Conservation (phyloP, 92 coral and sea anemone genomes). For the Nematostella vectensis region DNA sequence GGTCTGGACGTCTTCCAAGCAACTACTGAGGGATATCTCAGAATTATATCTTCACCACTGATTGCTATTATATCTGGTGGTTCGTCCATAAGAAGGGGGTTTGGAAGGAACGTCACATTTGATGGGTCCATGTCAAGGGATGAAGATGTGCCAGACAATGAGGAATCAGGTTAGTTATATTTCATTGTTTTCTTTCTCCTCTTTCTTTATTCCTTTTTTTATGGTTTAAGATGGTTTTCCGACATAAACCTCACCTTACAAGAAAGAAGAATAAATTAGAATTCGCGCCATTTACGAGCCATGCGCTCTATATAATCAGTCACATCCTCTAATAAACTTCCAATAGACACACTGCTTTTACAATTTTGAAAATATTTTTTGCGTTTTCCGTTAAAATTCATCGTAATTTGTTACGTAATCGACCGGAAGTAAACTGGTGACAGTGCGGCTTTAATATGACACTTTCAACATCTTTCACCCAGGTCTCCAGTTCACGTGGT, state of each 20-base stretch:
- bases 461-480: neutral
- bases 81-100: slow-evolving; percentile 32
- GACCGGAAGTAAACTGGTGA: no score
- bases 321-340: no score
- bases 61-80: slow-evolving; percentile 39
- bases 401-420: no score
- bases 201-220: no score
- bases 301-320: no score
- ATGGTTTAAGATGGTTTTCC: slow-evolving; percentile 3
- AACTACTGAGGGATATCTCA: slow-evolving; percentile 24
- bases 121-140: slow-evolving; percentile 39
- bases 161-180: slow-evolving; percentile 24
- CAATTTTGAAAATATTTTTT: no score
- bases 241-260: neutral
- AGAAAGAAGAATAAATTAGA: no score
- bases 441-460: no score
- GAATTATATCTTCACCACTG: slow-evolving; percentile 34
- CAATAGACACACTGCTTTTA: no score
- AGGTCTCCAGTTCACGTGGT: slow-evolving; percentile 41
- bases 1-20: slow-evolving; percentile 11
- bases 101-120: slow-evolving; percentile 26
- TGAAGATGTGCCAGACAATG: slow-evolving; percentile 22
- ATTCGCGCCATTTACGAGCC: no score
- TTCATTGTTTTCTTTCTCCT: slow-evolving; percentile 19
- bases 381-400: no score